phyloP scores from a whole-genome alignment of 2,113 vertebrate species.

The Anas platyrhynchos region DNA sequence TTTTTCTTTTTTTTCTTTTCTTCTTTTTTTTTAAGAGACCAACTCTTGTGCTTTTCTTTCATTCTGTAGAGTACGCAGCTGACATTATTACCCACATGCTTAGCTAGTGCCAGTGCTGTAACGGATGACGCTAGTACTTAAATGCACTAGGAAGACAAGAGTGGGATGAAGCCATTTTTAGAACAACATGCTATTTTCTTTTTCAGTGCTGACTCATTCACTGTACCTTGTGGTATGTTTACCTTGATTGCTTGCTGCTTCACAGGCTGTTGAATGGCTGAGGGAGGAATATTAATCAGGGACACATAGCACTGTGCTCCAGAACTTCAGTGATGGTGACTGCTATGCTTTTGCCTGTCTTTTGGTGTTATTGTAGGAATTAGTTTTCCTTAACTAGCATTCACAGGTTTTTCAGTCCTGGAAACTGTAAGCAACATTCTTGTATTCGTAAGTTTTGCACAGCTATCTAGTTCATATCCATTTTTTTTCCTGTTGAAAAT shows the following conservation, averaged over 20 bases:
- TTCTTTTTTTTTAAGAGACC: background rate
- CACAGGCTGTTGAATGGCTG: slow-evolving; percentile 24
- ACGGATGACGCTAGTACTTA: slow-evolving; percentile 16
- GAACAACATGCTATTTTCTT: slow-evolving; percentile 60
- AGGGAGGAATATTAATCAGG: slow-evolving; percentile 56
- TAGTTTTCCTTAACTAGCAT: background rate
- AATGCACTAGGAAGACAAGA: slow-evolving; percentile 42
- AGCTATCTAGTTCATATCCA: background rate
- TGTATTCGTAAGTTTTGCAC: background rate
- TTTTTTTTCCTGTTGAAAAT: background rate
- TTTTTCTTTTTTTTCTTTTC: background rate
- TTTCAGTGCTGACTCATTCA: slow-evolving; percentile 63
- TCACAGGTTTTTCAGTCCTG: slow-evolving; percentile 5
- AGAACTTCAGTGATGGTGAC: background rate
- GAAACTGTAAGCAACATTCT: background rate
- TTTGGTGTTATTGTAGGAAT: background rate
- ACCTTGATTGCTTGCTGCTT: slow-evolving; percentile 34
- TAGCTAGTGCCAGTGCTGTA: slow-evolving; percentile 10
- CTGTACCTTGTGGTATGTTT: slow-evolving; percentile 56
- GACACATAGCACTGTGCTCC: background rate
- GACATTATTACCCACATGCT: slow-evolving; percentile 32
- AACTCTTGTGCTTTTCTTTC: background rate
- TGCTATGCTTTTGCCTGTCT: background rate
- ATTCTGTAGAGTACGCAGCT: background rate
- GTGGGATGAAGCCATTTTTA: slow-evolving; percentile 62